Conservation (phyloP, 2,113 vertebrate genomes). For the Cheirogaleus medius region DNA sequence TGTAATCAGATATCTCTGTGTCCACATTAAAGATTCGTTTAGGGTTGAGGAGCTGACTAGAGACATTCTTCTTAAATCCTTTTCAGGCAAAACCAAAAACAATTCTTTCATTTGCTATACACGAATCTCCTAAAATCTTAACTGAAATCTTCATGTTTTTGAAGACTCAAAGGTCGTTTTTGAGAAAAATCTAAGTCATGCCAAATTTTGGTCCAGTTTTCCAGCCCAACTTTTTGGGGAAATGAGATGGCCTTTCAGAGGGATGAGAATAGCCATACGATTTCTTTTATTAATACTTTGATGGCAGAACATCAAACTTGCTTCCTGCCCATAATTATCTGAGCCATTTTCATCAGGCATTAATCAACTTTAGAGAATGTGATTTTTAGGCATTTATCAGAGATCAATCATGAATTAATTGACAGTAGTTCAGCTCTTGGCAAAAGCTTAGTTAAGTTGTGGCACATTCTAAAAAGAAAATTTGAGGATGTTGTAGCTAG, state of each 20-base stretch:
- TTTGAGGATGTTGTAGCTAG: not conserved
- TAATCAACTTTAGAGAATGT: not conserved
- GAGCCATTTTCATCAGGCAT: not conserved
- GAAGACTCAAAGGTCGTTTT: not conserved
- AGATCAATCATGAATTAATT: not conserved
- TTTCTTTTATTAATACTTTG: not conserved
- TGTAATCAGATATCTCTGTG: not conserved
- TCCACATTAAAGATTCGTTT: not conserved
- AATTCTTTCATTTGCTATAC: not conserved
- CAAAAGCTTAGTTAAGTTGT: not conserved
- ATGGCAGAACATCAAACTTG: not conserved
- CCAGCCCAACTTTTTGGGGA: not conserved
- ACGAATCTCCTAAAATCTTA: not conserved
- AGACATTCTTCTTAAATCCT: not conserved
- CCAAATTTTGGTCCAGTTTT: not conserved
- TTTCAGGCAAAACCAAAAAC: not conserved
- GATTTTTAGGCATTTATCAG: not conserved
- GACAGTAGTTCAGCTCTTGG: not conserved
- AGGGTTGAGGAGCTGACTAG: not conserved
- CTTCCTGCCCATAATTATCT: not conserved
- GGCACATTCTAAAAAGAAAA: not conserved
- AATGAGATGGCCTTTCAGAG: not conserved
- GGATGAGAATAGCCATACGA: not conserved
- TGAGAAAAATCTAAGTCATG: constrained; percentile 2
- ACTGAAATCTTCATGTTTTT: not conserved